These are phyloP conservation scores for Cryptoprocta ferox DNA, from an alignment of 2,797 vertebrate genomes.

Conservation along the genomic window DNA sequence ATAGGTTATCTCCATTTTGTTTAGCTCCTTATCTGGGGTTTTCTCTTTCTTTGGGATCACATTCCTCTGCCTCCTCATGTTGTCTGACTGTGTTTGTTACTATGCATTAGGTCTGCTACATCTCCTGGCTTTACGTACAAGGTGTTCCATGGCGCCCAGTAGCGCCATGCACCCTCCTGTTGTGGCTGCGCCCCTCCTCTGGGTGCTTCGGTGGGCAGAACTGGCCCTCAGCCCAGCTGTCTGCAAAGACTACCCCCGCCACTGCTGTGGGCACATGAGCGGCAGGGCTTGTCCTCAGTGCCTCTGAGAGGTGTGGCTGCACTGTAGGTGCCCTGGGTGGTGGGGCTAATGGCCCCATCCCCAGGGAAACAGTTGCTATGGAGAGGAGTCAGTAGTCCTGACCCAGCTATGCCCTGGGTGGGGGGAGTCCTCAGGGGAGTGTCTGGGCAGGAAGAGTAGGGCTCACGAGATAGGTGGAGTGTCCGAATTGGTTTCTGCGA, in stretches of 20 bases:
- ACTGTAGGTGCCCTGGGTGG: no score
- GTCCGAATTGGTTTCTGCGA: not conserved
- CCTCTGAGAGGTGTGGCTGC: not conserved
- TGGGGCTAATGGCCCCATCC: not conserved
- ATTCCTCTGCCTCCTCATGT: not conserved
- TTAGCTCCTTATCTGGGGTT: not conserved
- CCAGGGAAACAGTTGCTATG: not conserved
- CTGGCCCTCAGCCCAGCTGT: not conserved
- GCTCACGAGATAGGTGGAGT: no score
- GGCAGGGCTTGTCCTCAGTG: not conserved
- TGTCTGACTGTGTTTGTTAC: not conserved
- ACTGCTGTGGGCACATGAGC: not conserved
- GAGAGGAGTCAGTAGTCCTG: not conserved
- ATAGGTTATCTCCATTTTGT: not conserved
- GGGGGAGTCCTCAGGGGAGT: not conserved
- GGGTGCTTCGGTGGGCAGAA: not conserved
- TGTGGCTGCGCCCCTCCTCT: not conserved
- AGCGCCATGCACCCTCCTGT: not conserved
- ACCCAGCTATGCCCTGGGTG: not conserved
- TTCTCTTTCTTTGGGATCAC: not conserved
- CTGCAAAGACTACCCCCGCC: not conserved
- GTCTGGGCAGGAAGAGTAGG: not conserved
- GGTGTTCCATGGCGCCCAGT: not conserved
- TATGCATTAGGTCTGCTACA: not conserved
- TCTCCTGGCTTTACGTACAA: not conserved